Conservation (phyloP, 53 echinoderm and acorn worm species). For the Echinometra lucunter region DNA sequence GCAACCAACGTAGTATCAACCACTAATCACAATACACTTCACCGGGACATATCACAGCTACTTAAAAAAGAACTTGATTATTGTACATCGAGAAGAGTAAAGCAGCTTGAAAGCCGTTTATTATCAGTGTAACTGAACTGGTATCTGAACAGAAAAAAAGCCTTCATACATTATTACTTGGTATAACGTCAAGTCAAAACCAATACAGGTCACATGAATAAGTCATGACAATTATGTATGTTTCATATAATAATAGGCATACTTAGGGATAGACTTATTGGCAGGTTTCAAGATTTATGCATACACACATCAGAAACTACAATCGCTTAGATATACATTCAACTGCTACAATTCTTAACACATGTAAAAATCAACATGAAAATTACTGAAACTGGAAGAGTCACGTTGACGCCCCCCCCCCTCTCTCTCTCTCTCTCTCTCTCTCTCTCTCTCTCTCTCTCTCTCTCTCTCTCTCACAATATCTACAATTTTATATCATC, state of each 20-base stretch:
- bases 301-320: neutral
- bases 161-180: neutral
- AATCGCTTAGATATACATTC: neutral
- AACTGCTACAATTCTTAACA: neutral
- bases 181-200: neutral
- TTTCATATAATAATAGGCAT: too few relatives aligned
- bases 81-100: neutral
- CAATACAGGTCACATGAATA: neutral
- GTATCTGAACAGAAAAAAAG: neutral
- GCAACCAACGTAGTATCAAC: too few relatives aligned
- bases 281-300: neutral
- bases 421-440: neutral
- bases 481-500: too few relatives aligned
- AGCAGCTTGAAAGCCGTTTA: neutral
- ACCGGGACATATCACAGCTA: too few relatives aligned
- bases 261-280: too few relatives aligned
- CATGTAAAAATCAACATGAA: constrained; percentile 7
- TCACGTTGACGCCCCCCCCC: neutral
- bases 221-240: too few relatives aligned
- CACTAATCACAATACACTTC: neutral
- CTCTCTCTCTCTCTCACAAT: neutral
- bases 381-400: neutral
- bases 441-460: neutral
- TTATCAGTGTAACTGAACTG: neutral
- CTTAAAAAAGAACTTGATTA: neutral